Base-by-base conservation (phyloP, 2,888 invertebrate species). In the Cerastis rubricosa region DNA sequence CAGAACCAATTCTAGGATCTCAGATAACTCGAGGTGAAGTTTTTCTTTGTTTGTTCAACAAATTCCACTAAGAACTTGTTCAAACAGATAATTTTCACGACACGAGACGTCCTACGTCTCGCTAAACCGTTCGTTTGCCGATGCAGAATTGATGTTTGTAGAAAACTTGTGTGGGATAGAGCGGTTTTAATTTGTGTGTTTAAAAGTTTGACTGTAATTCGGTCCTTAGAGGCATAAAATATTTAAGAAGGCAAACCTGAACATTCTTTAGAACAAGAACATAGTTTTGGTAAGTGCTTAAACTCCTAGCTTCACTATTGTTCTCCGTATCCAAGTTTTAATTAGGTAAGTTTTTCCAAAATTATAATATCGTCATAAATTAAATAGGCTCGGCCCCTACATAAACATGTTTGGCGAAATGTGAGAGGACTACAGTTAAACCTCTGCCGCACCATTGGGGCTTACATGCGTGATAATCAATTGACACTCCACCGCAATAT, bases 11-110 rank as follows among this genome's bases (percentile, higher is more conserved):
- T 12, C 12, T 40, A 8, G 35, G 71, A 72, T 70, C 47, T 71
- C 22, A 73, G 69, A 76, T 76, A 73, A 54, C 45, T 71, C 17
- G 6, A 47, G 8, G 14, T 29, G 22, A 49, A 67, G 19, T 51
- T 81, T 81, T 71, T 17, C 59, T 76, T 54, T 72, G 63, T 80
- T 85, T 72, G 35, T 35, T 71, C n/a, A 68, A n/a, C 63, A 71
- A 70, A 83, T 35, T 70, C n/a, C 9, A 7, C 35, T 71, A 64
- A 67, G 47, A 51, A 63, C 25, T 49, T 59, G 54, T 63, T 29
- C 22, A 64, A 29, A 67, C 17, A 61, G 43, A 84, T 80, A 64
- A 68, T 68, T 61, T 68, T 49, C 69, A 61, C 47, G 25, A 49
- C 17, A 25, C 9, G 19, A 68, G 43, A 35, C 43, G 49, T 45